phyloP scores from a whole-genome alignment of 2,797 vertebrate species.

The Galaxias olidus region DNA sequence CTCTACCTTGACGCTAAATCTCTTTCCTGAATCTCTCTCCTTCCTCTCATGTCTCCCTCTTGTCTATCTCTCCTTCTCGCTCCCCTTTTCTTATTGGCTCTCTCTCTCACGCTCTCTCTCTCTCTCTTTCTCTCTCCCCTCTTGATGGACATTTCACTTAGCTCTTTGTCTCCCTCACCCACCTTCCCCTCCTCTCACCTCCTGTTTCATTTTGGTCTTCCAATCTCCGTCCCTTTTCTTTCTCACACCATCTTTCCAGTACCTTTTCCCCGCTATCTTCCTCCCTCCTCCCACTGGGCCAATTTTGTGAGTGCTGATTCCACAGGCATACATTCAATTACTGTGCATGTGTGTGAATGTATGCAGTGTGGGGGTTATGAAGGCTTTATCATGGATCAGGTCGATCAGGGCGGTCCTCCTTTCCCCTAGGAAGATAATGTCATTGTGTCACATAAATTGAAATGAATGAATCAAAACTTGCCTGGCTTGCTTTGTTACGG shows the following conservation, averaged over 20 bases:
- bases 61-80: constrained; percentile 20
- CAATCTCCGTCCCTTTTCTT: not conserved
- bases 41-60: not conserved
- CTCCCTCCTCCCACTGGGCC: constrained; percentile 28
- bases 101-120: not conserved
- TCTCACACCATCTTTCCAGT: not conserved
- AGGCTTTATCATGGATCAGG: constrained; percentile 49
- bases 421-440: constrained; percentile 2
- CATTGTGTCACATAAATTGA: constrained; percentile 26
- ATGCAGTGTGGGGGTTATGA: constrained; percentile 32
- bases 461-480: too few relatives aligned
- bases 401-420: constrained; percentile 42
- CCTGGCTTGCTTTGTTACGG: too few relatives aligned
- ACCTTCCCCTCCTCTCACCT: too few relatives aligned
- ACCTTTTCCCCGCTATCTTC: not conserved
- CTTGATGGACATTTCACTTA: constrained; percentile 28
- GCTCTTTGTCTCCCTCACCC: constrained; percentile 7
- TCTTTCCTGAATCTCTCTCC: not conserved
- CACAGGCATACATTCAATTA: constrained; percentile 64
- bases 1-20: not conserved
- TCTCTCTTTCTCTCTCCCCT: too few relatives aligned
- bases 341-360: constrained; percentile 19
- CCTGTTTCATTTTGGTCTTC: too few relatives aligned
- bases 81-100: constrained; percentile 7
- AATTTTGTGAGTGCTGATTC: constrained; percentile 71